Conservation (phyloP, 2,888 invertebrate genomes). For the Cynaeus angustus region DNA sequence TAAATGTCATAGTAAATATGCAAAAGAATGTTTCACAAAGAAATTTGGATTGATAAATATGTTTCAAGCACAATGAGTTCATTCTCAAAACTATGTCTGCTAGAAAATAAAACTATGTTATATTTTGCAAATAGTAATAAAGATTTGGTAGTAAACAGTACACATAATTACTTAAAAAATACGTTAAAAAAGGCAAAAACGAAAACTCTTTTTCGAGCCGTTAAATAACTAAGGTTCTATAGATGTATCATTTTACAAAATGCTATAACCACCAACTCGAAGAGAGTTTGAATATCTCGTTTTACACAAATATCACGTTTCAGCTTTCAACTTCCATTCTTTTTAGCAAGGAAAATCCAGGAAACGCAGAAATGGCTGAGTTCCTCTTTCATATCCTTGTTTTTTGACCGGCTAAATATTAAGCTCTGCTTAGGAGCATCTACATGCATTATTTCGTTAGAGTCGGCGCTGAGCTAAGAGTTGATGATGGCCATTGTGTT, state of each 20-base stretch:
- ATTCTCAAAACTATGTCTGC: too few relatives aligned
- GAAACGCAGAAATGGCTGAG: not conserved
- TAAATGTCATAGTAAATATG: too few relatives aligned
- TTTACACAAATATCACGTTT: conserved; percentile 12
- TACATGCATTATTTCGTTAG: conserved; percentile 36
- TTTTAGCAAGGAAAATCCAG: not conserved
- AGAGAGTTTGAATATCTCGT: not conserved
- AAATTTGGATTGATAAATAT: too few relatives aligned
- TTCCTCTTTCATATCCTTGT: not conserved
- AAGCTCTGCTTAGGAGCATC: conserved; percentile 9
- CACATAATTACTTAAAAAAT: too few relatives aligned
- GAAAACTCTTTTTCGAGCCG: too few relatives aligned
- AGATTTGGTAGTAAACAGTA: too few relatives aligned
- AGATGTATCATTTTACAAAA: conserved; percentile 5
- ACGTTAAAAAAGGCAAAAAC: not conserved
- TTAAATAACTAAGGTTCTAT: not conserved
- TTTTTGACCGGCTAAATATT: not conserved
- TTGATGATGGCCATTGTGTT: conserved; percentile 48
- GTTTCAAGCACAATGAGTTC: too few relatives aligned
- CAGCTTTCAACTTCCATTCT: conserved; percentile 4
- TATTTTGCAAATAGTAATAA: too few relatives aligned
- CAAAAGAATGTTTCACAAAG: too few relatives aligned
- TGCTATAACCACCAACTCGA: not conserved
- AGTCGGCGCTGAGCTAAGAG: conserved; percentile 25
- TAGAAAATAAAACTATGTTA: too few relatives aligned